Conservation (phyloP, 2,797 vertebrate species). For the Octomys mimax region DNA sequence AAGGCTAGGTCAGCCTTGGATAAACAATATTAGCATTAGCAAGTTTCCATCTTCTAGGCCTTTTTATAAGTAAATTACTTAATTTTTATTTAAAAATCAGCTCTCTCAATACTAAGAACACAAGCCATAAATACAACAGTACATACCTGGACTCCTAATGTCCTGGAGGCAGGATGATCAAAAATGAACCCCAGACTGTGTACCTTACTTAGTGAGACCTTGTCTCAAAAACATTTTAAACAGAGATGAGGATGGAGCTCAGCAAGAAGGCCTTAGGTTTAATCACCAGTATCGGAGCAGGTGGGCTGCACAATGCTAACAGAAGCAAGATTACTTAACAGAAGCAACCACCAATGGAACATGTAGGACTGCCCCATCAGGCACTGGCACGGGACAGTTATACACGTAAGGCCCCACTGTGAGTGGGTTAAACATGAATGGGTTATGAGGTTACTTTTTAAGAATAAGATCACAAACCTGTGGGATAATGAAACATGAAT, state of each 20-base stretch:
- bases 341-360: background rate
- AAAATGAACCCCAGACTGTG: background rate
- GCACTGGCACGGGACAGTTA: background rate
- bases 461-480: constrained; percentile 21
- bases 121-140: background rate
- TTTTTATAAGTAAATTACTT: background rate
- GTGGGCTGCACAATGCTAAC: background rate
- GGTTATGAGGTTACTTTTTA: constrained; percentile 18
- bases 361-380: background rate
- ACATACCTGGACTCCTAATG: background rate
- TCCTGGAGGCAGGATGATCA: background rate
- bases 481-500: constrained; percentile 39
- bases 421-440: background rate
- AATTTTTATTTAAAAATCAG: constrained; percentile 62
- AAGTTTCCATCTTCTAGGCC: background rate
- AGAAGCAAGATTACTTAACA: background rate
- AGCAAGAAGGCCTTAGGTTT: background rate
- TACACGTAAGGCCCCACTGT: background rate
- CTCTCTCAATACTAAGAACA: constrained; percentile 38
- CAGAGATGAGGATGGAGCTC: background rate
- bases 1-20: background rate
- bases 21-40: background rate
- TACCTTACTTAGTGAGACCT: background rate
- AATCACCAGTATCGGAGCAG: background rate
- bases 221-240: background rate